Conservation (phyloP, 2,797 vertebrate species). For the Myotis myotis region DNA sequence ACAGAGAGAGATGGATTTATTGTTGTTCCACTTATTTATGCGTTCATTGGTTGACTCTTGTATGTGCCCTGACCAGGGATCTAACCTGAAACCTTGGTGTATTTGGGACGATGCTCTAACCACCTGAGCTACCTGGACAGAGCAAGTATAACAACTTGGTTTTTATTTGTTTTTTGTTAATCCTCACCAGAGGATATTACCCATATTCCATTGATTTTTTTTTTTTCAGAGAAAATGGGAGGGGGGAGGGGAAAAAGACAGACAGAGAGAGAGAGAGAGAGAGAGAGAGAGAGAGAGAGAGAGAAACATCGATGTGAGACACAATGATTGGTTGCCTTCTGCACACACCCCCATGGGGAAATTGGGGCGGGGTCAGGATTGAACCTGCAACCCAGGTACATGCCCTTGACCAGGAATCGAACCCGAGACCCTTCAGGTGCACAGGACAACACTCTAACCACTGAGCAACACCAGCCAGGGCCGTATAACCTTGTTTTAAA, state of each 20-base stretch:
- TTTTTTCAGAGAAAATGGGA: not conserved
- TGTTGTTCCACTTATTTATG: not conserved
- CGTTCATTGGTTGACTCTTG: not conserved
- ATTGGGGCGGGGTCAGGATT: too few species aligned
- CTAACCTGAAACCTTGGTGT: not conserved
- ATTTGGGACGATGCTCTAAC: not conserved
- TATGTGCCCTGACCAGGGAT: not conserved
- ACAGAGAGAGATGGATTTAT: not conserved
- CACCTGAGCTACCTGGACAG: not conserved
- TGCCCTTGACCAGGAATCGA: not conserved
- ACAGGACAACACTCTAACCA: not conserved
- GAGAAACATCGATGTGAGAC: not conserved
- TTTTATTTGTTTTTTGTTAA: not conserved
- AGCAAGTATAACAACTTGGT: not conserved
- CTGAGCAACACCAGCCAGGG: not conserved
- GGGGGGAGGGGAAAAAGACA: too few species aligned
- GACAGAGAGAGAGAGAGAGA: not conserved
- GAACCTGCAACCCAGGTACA: not conserved
- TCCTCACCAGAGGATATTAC: not conserved
- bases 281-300: too few species aligned
- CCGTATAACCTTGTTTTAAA: constrained; percentile 13
- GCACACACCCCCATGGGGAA: not conserved
- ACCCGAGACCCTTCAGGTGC: not conserved
- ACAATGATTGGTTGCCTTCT: not conserved
- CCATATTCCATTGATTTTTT: not conserved